Conservation (phyloP, 2,888 invertebrate species). For the Amaurobius ferox region DNA sequence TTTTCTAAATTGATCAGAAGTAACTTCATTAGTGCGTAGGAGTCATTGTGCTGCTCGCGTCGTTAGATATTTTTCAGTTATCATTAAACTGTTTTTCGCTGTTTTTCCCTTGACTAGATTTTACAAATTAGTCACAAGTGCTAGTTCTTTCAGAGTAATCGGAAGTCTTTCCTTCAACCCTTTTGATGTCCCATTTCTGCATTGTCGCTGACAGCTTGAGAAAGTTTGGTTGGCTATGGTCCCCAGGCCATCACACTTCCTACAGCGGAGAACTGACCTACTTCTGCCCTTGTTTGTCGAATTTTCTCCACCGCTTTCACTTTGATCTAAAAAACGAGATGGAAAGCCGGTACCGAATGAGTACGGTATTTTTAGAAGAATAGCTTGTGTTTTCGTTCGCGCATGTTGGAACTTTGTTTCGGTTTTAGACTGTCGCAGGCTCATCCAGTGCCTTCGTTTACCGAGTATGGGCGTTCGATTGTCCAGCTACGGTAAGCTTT, state of each 20-base stretch:
- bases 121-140: no score
- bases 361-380: conserved; percentile 44
- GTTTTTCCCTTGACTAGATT: no score
- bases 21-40: no score
- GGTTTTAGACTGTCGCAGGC: neutral
- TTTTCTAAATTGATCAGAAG: no score
- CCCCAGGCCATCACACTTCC: conserved; percentile 27
- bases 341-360: conserved; percentile 38
- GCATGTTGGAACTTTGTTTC: neutral
- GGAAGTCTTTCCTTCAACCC: neutral
- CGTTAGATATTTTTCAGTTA: no score
- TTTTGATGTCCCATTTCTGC: conserved; percentile 2
- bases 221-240: conserved; percentile 4
- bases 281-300: conserved; percentile 11
- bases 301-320: conserved; percentile 27
- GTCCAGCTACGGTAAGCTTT: conserved; percentile 68
- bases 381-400: neutral
- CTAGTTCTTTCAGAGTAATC: neutral
- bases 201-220: neutral
- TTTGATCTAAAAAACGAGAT: conserved; percentile 24
- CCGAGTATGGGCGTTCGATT: conserved; percentile 65
- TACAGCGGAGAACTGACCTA: conserved; percentile 31
- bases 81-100: no score
- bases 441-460: neutral
- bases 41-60: no score